These are phyloP conservation scores for Apodemus speciosus DNA, from an alignment of 2,113 vertebrate genomes.

Conservation along the genomic window DNA sequence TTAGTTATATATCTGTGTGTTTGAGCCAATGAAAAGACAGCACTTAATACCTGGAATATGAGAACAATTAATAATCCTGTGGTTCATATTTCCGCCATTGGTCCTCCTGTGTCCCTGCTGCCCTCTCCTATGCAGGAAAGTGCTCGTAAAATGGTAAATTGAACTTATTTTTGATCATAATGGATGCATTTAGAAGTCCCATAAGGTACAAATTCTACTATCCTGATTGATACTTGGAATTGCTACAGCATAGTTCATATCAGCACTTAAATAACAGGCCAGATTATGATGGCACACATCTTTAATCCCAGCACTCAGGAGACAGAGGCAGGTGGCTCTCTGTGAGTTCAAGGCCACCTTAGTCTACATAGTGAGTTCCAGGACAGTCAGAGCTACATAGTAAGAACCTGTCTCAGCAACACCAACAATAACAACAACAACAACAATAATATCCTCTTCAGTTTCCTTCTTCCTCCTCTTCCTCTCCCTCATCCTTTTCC, in stretches of 20 bases:
- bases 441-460: not conserved
- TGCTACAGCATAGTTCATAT: not conserved
- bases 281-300: not conserved
- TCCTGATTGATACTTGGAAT: not conserved
- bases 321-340: not conserved
- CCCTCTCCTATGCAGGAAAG: not conserved
- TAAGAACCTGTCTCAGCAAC: not conserved
- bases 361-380: not conserved
- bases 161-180: constrained; percentile 37
- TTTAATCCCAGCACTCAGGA: not conserved
- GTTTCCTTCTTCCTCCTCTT: not conserved
- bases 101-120: not conserved
- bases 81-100: not conserved
- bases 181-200: constrained; percentile 6
- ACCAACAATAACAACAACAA: no score
- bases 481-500: not conserved
- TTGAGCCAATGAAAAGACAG: not conserved
- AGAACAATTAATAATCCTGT: not conserved
- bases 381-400: not conserved
- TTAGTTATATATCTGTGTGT: not conserved
- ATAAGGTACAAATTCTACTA: not conserved
- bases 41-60: not conserved
- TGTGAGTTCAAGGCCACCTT: not conserved
- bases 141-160: not conserved
- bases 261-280: not conserved